Base-by-base conservation (phyloP, 2,113 vertebrate genomes). In the Corynorhinus townsendii region DNA sequence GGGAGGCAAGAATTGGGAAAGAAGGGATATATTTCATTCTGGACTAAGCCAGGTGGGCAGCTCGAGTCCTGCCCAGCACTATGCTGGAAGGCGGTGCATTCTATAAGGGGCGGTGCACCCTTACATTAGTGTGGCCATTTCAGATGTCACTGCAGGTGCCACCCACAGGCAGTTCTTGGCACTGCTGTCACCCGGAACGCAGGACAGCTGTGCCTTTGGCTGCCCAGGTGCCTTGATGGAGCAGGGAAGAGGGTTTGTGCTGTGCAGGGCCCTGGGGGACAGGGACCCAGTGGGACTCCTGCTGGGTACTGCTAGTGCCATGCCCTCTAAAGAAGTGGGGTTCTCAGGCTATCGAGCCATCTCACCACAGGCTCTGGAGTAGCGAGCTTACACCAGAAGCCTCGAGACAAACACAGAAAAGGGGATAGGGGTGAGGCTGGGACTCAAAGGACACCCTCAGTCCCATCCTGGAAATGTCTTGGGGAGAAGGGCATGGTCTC, bases 151-250 rank as follows among this genome's bases (percentile, higher is more conserved):
- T 35, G 30, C 16, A 24, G 10, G 30, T 28, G 88, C 20, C 75
- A 56, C 11, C 11, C 43, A 1, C n/a, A 7, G 1, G n/a, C 5
- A n/a, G 40, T 7, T 33, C 69, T 17, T 7, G 49, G 15, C 33
- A 8, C 69, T 20, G 71, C 54, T 28, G 17, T 1, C 38, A 2
- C 33, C 10, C 1, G 19, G 66, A 26, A 10, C 0, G 0, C 10
- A 19, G 49, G 77, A 43, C 0, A 2, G 33, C 52, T 0, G 5
- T 28, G 1, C 3, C 0, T 8, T 3, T 33, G 4, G 0, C 40
- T 0, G 4, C 26, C 30, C 30, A 1, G 7, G 45, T 15, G 1
- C 77, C 56, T 45, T 4, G 6, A 0, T 11, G 3, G 4, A 17
- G 62, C 40, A 28, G 71, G 40, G 10, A 5, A 26, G 22, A 5